phyloP scores from a whole-genome alignment of 2,797 vertebrate species.

The Pempheris klunzingeri region DNA sequence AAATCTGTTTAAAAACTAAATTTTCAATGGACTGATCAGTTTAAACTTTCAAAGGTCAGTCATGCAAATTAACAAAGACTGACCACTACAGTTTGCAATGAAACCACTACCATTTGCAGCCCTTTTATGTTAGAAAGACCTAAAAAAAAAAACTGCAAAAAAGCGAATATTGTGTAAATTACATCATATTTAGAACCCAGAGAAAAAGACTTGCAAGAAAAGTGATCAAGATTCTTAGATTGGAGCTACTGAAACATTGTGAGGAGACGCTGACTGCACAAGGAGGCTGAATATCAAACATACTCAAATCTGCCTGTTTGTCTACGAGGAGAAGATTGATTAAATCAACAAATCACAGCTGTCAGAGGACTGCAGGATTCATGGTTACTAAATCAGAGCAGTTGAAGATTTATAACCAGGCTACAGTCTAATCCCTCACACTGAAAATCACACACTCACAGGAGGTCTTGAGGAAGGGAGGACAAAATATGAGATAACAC shows the following conservation, averaged over 20 bases:
- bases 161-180: neutral
- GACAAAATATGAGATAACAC: conserved; percentile 4
- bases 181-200: neutral
- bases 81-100: neutral
- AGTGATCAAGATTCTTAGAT: neutral
- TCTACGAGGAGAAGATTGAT: conserved; percentile 70
- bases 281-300: conserved; percentile 58
- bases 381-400: conserved; percentile 76
- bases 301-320: conserved; percentile 57
- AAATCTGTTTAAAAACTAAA: neutral
- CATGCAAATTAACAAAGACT: neutral
- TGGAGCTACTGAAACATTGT: conserved; percentile 3
- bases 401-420: conserved; percentile 74
- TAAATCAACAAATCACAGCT: conserved; percentile 73
- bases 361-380: conserved; percentile 65
- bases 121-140: neutral
- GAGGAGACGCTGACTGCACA: neutral
- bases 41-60: neutral
- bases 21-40: neutral
- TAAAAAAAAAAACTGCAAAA: neutral
- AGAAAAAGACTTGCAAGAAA: neutral
- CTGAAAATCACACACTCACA: conserved; percentile 44
- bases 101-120: neutral
- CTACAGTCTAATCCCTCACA: conserved; percentile 64
- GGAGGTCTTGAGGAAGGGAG: conserved; percentile 8